These are phyloP conservation scores for Ophion slaviceki DNA, from an alignment of 2,888 invertebrate genomes.

Conservation along the genomic window DNA sequence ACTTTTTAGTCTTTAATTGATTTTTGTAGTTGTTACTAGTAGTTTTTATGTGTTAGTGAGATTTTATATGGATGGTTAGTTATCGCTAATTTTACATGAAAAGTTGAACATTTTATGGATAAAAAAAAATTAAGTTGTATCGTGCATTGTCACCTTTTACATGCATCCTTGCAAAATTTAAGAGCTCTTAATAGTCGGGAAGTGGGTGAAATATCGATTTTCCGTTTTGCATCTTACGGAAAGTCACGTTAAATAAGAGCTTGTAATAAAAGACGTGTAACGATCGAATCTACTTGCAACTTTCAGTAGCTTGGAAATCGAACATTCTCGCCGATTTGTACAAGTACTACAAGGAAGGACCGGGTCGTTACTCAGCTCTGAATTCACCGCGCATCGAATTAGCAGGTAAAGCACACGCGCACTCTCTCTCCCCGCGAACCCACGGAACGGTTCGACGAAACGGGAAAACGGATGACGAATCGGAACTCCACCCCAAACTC, in stretches of 20 bases:
- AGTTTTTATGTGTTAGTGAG: too few species aligned
- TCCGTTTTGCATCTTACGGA: too few species aligned
- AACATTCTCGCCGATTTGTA: slow-evolving; percentile 86
- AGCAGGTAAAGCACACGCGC: background rate
- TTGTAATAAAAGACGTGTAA: background rate
- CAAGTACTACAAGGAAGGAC: slow-evolving; percentile 85
- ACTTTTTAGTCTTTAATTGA: too few species aligned
- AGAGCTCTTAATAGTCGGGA: too few species aligned
- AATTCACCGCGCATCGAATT: slow-evolving; percentile 48
- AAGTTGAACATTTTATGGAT: too few species aligned
- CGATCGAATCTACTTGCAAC: background rate
- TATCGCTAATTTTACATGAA: background rate
- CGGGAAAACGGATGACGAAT: background rate
- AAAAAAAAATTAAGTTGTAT: too few species aligned
- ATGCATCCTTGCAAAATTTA: too few species aligned
- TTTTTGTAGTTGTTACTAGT: too few species aligned
- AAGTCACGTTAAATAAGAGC: too few species aligned
- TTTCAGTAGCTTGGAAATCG: slow-evolving; percentile 84
- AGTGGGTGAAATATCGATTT: too few species aligned
- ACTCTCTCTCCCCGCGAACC: background rate
- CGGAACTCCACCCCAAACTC: background rate
- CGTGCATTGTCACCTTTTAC: too few species aligned
- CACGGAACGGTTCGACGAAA: background rate
- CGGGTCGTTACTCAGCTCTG: slow-evolving; percentile 39
- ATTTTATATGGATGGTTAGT: too few species aligned